Base-by-base conservation (phyloP, 2,113 vertebrate genomes). In the Vanacampus margaritifer region DNA sequence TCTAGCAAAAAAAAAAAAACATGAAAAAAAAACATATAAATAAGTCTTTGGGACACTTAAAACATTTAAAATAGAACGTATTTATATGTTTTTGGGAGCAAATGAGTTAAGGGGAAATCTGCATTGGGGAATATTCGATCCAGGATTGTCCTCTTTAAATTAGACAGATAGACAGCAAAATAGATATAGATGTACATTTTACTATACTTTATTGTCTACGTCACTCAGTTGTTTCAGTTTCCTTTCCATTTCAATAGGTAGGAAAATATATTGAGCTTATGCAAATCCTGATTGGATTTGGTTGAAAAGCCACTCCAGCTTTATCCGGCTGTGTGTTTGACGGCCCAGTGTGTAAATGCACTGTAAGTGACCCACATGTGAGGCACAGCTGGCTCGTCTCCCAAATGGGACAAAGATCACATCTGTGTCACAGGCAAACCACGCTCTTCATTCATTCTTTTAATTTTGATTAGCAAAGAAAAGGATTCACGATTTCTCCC, bases 301-400 rank as follows among this genome's bases (percentile, higher is more conserved):
- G 23, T 26, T 67, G 69, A 72, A 82, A 80, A 75, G 64, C 78
- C 71, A 69, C 1, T 41, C 36, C 6, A 4, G 37, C 50, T 65
- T 54, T 39, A 65, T 79, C 70, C 71, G 59, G 35, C 72, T 65
- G 73, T 79, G 74, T 69, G 75, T 75, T 26, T 37, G 28, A 67
- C 32, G 69, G 79, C 64, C 74, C 71, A 53, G 70, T 4, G 70
- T 4, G 28, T 4, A 32, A 32, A 32, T 69, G 69, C 77, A 76
- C 60, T 62, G 74, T 62, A 64, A 74, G 67, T 86, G 86, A 89
- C 84, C 83, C 82, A 88, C 78, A 84, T 89, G 65, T 71, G 69
- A 66, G 72, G 74, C 81, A 82, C 87, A 82, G 83, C 86, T 88
- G 86, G 79, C 83, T 67, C 12, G 0, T 66, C 59, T 17, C 28